Evolutionary conservation across 2,888 invertebrate species (phyloP).

Genomic region (Pherbina coryleti): DNA sequence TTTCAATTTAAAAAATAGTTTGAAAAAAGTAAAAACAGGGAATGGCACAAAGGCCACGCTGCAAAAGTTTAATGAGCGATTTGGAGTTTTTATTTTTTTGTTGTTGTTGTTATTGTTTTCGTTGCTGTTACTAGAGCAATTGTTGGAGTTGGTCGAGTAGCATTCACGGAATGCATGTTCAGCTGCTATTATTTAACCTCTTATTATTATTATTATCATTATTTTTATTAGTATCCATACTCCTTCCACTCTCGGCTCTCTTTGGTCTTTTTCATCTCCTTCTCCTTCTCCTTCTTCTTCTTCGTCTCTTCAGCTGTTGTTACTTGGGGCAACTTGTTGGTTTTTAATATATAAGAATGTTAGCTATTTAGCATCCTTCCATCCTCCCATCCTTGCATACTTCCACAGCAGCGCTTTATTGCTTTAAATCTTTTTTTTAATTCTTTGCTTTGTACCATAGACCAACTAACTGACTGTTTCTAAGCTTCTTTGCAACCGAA

Average conservation of each 20-base stretch:
- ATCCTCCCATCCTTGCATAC: background rate
- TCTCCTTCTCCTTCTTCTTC: background rate
- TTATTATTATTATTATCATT: too few relatives aligned
- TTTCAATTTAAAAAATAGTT: conserved; percentile 47
- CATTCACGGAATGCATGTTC: too few relatives aligned
- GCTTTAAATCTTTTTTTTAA: background rate
- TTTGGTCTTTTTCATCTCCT: background rate
- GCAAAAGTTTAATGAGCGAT: conserved; percentile 51
- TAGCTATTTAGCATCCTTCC: background rate
- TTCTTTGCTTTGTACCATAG: too few relatives aligned
- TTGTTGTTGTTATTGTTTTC: background rate
- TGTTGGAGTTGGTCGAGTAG: too few relatives aligned
- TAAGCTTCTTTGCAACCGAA: too few relatives aligned
- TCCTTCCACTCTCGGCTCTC: background rate
- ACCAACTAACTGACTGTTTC: too few relatives aligned
- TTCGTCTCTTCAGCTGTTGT: background rate
- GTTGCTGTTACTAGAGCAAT: too few relatives aligned
- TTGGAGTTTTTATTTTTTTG: conserved; percentile 41
- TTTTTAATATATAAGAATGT: conserved; percentile 3
- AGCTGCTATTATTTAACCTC: too few relatives aligned
- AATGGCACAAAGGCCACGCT: conserved; percentile 14
- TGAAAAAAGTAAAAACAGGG: too few relatives aligned
- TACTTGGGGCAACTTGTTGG: background rate
- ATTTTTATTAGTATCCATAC: background rate
- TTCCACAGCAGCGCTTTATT: background rate